Evolutionary conservation across 2,888 invertebrate genomes (phyloP), one percentile per base, ranked within the genome.

Genomic region (Branchinecta sandiegonensis): DNA sequence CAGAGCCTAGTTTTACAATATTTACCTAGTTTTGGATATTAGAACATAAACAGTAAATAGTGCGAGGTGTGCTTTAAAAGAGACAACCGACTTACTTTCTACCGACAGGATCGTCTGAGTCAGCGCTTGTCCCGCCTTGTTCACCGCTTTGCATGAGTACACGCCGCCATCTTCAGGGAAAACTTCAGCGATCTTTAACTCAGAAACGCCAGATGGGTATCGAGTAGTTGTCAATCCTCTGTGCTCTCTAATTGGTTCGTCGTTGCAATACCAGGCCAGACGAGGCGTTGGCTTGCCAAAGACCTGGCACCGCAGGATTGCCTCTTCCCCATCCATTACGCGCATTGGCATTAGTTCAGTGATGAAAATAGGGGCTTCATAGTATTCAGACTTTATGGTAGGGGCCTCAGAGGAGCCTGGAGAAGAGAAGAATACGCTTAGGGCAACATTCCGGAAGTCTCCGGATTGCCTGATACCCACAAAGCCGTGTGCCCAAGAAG

Each of bases 321-420:
- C 88, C 72, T 87, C 85, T 75, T 95, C 91, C 68, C 94, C 94
- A 76, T 94, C 94, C 88, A 92, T 92, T 8, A 94, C 86, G 70
- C 85, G 84, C 10, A 86, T 79, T 6, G 90, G 85, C 68, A 85
- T 80, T 71, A 94, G 81, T 71, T 86, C 85, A 75, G 84, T 83
- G 37, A 86, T 79, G 76, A 96, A 90, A 73, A 83, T 81, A 48
- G 95, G 95, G 56, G 89, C 86, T 72, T 81, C 81, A 65, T 85
- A 78, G 76, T 84, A 84, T 66, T 79, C 79, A 0, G 37, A 37
- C 37, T 37, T 37, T 0, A 37, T 5, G 37, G 2, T 37, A 37
- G 37, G 37, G 37, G 37, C 37, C 37, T 37, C 37, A 37, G 37
- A 37, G 37, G 37, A 37, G 37, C 37, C 37, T 37, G 37, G 6